These are phyloP conservation scores for Marronus borbonicus DNA, from an alignment of 2,888 invertebrate species.

Conservation along the genomic window DNA sequence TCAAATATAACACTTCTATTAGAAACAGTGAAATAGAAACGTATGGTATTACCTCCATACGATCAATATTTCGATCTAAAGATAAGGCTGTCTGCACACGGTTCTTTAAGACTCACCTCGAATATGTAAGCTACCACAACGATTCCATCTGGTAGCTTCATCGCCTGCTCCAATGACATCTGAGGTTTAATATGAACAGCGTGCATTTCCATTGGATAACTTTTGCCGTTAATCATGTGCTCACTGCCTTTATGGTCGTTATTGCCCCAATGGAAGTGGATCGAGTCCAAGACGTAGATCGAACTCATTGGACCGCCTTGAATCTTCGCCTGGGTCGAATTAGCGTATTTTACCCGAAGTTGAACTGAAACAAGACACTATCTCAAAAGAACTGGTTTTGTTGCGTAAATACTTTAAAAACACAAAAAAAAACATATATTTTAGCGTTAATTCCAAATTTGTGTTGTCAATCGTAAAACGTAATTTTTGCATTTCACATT, in stretches of 20 bases:
- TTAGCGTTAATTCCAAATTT: too few relatives aligned
- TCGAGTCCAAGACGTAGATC: conserved; percentile 76
- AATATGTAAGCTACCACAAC: conserved; percentile 56
- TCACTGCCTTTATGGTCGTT: conserved; percentile 77
- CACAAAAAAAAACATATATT: too few relatives aligned
- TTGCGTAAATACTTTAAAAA: too few relatives aligned
- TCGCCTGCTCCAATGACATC: conserved; percentile 53
- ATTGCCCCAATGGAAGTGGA: conserved; percentile 81
- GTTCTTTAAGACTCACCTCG: conserved; percentile 51
- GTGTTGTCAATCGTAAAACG: too few relatives aligned
- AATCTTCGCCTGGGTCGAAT: conserved; percentile 49
- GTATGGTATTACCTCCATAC: too few relatives aligned
- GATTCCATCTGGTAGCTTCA: conserved; percentile 50
- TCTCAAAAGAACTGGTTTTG: too few relatives aligned
- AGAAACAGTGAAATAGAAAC: too few relatives aligned
- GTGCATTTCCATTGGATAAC: conserved; percentile 79
- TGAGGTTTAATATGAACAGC: conserved; percentile 72
- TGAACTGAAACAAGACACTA: conserved; percentile 44
- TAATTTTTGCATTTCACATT: too few relatives aligned
- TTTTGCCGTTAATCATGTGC: conserved; percentile 74
- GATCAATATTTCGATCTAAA: too few relatives aligned
- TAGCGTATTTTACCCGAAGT: conserved; percentile 50
- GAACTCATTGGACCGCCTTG: conserved; percentile 74
- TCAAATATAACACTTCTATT: too few relatives aligned
- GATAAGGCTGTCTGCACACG: neutral